Evolutionary conservation across 2,888 invertebrate species (phyloP).

Genomic region (Hypolimnas misippus): DNA sequence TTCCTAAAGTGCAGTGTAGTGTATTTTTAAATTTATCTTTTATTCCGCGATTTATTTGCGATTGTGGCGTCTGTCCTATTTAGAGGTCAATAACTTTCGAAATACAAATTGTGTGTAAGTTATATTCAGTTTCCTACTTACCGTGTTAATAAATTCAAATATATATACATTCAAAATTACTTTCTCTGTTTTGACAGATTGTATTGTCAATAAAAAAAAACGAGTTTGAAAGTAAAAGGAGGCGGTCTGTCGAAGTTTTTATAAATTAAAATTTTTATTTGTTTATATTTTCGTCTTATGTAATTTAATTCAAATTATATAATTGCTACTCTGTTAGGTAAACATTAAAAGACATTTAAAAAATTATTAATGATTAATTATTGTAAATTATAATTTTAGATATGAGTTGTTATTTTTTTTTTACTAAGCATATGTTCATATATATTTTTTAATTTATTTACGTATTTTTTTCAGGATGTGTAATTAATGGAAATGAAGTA

Average conservation of each 20-base stretch:
- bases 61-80: conserved; percentile 56
- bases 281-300: conserved; percentile 11
- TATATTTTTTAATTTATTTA: not conserved
- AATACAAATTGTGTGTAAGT: conserved; percentile 47
- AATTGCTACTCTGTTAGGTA: too few species aligned
- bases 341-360: too few species aligned
- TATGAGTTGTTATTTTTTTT: not conserved
- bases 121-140: conserved; percentile 16
- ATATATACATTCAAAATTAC: conserved; percentile 10
- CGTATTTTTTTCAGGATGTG: not conserved
- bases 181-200: conserved; percentile 28
- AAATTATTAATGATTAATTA: too few species aligned
- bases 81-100: conserved; percentile 65
- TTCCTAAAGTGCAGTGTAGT: not conserved
- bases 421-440: not conserved
- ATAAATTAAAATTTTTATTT: conserved; percentile 4
- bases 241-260: conserved; percentile 8
- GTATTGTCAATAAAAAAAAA: conserved; percentile 18
- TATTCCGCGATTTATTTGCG: conserved; percentile 39
- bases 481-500: not conserved
- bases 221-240: conserved; percentile 34
- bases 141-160: not conserved
- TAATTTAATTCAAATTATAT: not conserved
- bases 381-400: too few species aligned
- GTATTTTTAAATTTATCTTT: conserved; percentile 29